A percentile compares a stretch with the other conserved stretches of the same genome.
Evolutionary conservation across 2,797 vertebrate species (phyloP).

Genomic region (Hydrophis major): DNA sequence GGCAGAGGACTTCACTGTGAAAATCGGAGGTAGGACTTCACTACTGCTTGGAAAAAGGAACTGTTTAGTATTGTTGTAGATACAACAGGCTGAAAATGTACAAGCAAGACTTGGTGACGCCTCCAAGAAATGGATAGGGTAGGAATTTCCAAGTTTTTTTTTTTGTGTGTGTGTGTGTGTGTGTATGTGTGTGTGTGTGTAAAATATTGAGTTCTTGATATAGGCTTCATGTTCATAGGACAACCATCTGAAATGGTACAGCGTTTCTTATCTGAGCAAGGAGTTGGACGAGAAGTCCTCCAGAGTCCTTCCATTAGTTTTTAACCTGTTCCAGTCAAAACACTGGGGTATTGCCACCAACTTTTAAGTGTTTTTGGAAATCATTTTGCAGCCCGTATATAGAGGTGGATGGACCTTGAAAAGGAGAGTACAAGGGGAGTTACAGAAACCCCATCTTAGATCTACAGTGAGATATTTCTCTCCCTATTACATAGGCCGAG

Average conservation of each 20-base stretch:
- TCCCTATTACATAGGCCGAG: background rate
- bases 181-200: background rate
- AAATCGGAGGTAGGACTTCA: constrained; percentile 89
- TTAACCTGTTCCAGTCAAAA: background rate
- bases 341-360: background rate
- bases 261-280: background rate
- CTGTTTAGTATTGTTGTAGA: background rate
- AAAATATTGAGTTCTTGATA: background rate
- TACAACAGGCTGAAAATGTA: background rate
- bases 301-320: background rate
- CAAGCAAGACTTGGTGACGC: background rate
- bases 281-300: background rate
- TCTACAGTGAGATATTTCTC: background rate
- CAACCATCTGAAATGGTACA: background rate
- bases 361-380: background rate
- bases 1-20: constrained; percentile 96
- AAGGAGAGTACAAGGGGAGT: background rate
- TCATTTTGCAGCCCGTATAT: background rate
- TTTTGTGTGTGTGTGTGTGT: too few relatives aligned
- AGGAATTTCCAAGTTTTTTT: background rate
- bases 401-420: background rate
- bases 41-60: background rate
- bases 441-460: background rate
- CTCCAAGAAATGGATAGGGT: too few relatives aligned
- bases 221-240: background rate